phyloP scores from a whole-genome alignment of 2,113 vertebrate species.

The Saccopteryx bilineata region DNA sequence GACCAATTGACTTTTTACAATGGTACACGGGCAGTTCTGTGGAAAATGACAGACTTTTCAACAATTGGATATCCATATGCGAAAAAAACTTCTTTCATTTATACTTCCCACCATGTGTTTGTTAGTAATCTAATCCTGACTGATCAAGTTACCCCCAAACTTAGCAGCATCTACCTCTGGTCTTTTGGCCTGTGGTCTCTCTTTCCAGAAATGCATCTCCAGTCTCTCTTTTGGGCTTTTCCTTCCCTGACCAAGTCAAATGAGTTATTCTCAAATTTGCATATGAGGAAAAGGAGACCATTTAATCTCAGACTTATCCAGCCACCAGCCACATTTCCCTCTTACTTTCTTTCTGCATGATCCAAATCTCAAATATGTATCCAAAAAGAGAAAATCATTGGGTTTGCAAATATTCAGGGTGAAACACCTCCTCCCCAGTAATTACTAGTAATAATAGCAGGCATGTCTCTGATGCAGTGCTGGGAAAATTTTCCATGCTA shows the following conservation, averaged over 20 bases:
- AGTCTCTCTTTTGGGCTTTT: not conserved
- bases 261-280: not conserved
- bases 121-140: slow-evolving; percentile 17
- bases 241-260: slow-evolving; percentile 39
- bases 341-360: not conserved
- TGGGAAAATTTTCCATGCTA: not conserved
- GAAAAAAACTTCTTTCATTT: not conserved
- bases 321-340: not conserved
- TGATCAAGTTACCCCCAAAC: not conserved
- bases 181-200: not conserved
- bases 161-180: not conserved
- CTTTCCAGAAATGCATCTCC: slow-evolving; percentile 21
- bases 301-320: not conserved
- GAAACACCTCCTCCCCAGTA: not conserved
- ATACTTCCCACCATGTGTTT: not conserved
- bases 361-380: not conserved
- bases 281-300: not conserved
- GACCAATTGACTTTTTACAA: not conserved
- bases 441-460: not conserved
- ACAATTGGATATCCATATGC: not conserved
- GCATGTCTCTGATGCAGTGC: not conserved
- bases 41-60: slow-evolving; percentile 41
- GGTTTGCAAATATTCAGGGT: not conserved
- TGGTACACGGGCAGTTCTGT: not conserved
- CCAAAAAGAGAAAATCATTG: not conserved